phyloP scores from a whole-genome alignment of 2,888 invertebrate genomes.

The Luffia ferchaultella region DNA sequence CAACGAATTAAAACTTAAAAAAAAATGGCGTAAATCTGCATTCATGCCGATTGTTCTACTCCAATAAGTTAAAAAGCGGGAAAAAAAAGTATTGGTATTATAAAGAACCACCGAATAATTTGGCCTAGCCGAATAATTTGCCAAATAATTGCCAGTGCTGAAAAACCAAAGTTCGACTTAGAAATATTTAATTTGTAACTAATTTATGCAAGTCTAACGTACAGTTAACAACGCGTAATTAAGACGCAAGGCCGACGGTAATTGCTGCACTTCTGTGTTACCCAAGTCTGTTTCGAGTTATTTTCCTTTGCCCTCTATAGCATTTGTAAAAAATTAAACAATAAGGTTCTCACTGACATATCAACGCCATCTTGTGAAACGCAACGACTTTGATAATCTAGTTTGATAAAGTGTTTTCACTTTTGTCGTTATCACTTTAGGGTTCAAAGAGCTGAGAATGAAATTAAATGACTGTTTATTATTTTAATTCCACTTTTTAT shows the following conservation, averaged over 20 bases:
- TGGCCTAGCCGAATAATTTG: too few species aligned
- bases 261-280: neutral
- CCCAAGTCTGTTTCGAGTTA: neutral
- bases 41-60: conserved; percentile 10
- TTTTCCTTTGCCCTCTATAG: neutral
- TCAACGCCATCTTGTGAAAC: neutral
- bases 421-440: too few species aligned
- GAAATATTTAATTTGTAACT: neutral
- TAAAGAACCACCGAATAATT: too few species aligned
- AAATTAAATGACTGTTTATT: too few species aligned
- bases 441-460: too few species aligned
- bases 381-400: too few species aligned
- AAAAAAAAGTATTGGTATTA: neutral
- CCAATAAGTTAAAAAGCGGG: conserved; percentile 3
- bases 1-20: too few species aligned
- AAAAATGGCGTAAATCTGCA: conserved; percentile 17
- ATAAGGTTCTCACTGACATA: neutral
- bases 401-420: too few species aligned
- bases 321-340: neutral
- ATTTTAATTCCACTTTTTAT: too few species aligned
- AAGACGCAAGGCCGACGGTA: neutral
- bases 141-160: too few species aligned
- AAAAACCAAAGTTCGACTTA: too few species aligned
- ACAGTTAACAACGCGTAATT: neutral
- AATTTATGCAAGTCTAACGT: neutral